Percentiles rank a stretch among this genome's conserved stretches.
Conservation (phyloP, 2,797 vertebrate species). For the Phrynocephalus forsythii region DNA sequence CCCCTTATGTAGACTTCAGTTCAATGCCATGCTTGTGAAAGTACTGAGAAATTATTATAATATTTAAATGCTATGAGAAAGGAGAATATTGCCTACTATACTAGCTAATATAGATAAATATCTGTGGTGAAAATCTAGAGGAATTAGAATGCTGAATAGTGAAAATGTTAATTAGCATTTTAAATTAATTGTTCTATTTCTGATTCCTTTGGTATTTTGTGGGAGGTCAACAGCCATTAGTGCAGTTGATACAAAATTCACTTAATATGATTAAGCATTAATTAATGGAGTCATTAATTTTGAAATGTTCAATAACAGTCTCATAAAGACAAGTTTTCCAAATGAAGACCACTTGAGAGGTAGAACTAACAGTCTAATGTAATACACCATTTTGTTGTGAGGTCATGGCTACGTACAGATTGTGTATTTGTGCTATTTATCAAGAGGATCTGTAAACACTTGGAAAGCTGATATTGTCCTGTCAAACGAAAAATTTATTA, state of each 20-base stretch:
- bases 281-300: slow-evolving; percentile 76
- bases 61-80: neutral
- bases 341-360: slow-evolving; percentile 73
- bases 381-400: neutral
- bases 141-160: neutral
- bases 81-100: neutral
- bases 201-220: slow-evolving; percentile 57
- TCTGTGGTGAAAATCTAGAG: neutral
- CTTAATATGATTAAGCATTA: slow-evolving; percentile 75
- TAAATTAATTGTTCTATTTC: slow-evolving; percentile 59
- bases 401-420: slow-evolving; percentile 7
- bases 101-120: neutral
- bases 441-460: neutral
- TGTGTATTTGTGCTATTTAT: neutral
- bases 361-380: slow-evolving; percentile 66
- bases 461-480: neutral
- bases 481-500: neutral
- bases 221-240: slow-evolving; percentile 64
- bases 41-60: neutral
- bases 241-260: slow-evolving; percentile 69
- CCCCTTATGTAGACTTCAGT: neutral
- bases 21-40: neutral
- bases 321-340: slow-evolving; percentile 74
- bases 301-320: slow-evolving; percentile 76
- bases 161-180: slow-evolving; percentile 25